Conservation (phyloP, 2,113 vertebrate genomes). For the Istiophorus platypterus region DNA sequence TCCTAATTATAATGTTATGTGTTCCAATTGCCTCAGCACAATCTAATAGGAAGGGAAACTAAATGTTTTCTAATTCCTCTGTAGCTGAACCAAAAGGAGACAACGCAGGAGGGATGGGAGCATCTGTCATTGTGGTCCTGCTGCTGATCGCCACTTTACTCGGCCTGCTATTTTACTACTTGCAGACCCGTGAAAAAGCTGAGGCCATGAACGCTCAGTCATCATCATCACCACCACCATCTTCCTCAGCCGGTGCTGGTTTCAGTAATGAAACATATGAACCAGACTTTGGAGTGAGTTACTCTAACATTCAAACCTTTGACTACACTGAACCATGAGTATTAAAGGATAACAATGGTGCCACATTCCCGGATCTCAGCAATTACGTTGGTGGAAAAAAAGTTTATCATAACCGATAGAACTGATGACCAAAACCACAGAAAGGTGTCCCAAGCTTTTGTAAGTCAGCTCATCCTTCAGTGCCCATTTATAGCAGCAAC, state of each 20-base stretch:
- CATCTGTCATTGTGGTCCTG: conserved; percentile 72
- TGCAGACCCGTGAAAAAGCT: conserved; percentile 10
- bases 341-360: not conserved
- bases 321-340: not conserved
- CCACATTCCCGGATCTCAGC: no score
- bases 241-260: not conserved
- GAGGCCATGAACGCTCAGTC: rapidly evolving
- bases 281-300: conserved; percentile 60
- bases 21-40: not conserved
- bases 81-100: conserved; percentile 39
- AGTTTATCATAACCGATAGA: no score
- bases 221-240: not conserved
- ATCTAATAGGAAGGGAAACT: not conserved
- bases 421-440: no score
- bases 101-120: conserved; percentile 68
- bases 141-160: conserved; percentile 72
- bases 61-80: conserved; percentile 1
- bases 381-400: no score
- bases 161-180: conserved; percentile 71
- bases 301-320: not conserved
- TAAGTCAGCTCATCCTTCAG: no score
- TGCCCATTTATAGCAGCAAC: no score
- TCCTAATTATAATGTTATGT: not conserved
- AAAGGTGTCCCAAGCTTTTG: no score
- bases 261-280: conserved; percentile 72